Evolutionary conservation across 2,797 vertebrate genomes (phyloP).

Genomic region (Australoheros facetus): DNA sequence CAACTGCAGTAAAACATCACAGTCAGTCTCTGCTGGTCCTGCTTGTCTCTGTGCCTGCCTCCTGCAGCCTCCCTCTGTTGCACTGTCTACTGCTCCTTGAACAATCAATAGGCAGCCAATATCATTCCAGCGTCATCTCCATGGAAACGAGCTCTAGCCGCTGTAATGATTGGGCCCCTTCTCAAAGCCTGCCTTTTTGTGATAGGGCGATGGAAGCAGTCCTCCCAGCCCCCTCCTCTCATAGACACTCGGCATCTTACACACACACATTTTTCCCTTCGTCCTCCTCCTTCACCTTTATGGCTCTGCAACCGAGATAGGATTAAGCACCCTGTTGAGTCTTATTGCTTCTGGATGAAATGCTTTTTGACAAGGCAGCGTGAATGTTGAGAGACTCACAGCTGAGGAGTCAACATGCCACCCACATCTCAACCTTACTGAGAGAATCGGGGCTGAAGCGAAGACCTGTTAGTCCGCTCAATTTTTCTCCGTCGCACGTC

Average conservation of each 20-base stretch:
- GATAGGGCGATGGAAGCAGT: conserved; percentile 76
- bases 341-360: conserved; percentile 52
- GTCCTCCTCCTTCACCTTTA: conserved; percentile 74
- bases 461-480: conserved; percentile 61
- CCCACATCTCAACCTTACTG: conserved; percentile 42
- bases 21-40: conserved; percentile 47
- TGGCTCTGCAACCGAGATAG: conserved; percentile 60
- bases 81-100: conserved; percentile 76
- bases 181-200: conserved; percentile 76
- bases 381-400: conserved; percentile 22
- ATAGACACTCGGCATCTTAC: conserved; percentile 73
- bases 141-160: conserved; percentile 82
- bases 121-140: conserved; percentile 89
- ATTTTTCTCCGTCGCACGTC: conserved; percentile 19
- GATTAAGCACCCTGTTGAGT: conserved; percentile 62
- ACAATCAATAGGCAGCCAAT: conserved; percentile 83
- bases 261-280: conserved; percentile 60
- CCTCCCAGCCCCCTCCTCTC: conserved; percentile 73
- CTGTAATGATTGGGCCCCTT: conserved; percentile 77
- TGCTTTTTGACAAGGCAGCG: conserved; percentile 33
- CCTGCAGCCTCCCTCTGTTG: conserved; percentile 66
- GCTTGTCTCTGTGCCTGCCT: conserved; percentile 63
- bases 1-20: conserved; percentile 48
- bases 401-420: conserved; percentile 50
- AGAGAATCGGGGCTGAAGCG: conserved; percentile 50